phyloP scores from a whole-genome alignment of 2,113 vertebrate genomes.

The Ginglymostoma cirratum region DNA sequence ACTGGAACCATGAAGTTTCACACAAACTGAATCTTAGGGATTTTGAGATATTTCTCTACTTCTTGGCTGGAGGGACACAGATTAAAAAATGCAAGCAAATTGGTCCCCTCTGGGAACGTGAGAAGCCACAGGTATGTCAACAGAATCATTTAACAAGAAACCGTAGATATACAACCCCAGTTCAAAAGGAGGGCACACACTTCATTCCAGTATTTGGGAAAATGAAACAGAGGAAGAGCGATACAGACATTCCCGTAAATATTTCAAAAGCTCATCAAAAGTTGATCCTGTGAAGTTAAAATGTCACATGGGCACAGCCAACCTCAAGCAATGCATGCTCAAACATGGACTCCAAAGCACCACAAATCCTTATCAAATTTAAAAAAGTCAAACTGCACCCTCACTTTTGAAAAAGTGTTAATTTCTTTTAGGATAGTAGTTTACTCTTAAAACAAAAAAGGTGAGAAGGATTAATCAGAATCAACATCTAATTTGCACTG shows the following conservation, averaged over 20 bases:
- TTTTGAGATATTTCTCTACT: background rate
- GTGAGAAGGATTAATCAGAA: background rate
- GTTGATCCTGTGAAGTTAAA: conserved; percentile 70
- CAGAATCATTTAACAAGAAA: background rate
- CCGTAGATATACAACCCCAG: background rate
- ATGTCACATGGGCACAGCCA: conserved; percentile 74
- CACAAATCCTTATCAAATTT: background rate
- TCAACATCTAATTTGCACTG: background rate
- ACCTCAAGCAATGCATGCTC: conserved; percentile 77
- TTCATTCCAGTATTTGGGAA: background rate
- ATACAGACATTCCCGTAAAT: conserved; percentile 70
- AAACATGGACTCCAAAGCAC: conserved; percentile 63
- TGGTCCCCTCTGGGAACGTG: background rate
- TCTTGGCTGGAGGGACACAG: background rate
- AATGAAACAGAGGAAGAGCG: background rate
- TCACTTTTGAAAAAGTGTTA: background rate
- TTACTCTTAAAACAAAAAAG: background rate
- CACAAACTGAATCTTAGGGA: background rate
- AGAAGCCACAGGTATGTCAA: conserved; percentile 8
- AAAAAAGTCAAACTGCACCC: background rate
- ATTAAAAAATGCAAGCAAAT: conserved; percentile 40
- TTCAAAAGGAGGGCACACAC: background rate
- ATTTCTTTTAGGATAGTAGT: no score
- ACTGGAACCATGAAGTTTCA: background rate
- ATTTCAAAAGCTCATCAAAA: conserved; percentile 72